Percentiles rank a stretch among this genome's conserved stretches.
Conservation (phyloP, 1,140 invertebrate species). For the Wiebesia pumilae region DNA sequence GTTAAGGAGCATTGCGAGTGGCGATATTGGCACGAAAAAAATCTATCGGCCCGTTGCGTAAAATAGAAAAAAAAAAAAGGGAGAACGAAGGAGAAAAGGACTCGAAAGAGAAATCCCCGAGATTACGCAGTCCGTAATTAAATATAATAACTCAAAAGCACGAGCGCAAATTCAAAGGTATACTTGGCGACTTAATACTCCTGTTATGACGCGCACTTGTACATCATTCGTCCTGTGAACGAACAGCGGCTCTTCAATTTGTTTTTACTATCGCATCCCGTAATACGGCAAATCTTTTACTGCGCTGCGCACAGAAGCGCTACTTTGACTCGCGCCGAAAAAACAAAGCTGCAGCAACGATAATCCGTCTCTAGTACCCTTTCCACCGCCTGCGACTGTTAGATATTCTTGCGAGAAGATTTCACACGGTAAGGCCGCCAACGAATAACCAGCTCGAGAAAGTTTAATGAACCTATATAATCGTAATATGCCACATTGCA, state of each 20-base stretch:
- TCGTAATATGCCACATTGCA: not conserved
- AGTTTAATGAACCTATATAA: constrained; percentile 33
- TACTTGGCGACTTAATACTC: not conserved
- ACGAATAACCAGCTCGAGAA: constrained; percentile 8
- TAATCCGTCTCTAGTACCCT: not conserved
- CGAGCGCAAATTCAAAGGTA: not conserved
- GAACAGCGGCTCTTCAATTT: constrained; percentile 39
- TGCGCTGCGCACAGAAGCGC: not conserved
- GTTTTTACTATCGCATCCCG: constrained; percentile 43
- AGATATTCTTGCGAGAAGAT: constrained; percentile 11
- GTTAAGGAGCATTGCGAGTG: not conserved
- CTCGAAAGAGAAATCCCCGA: not conserved
- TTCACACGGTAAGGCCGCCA: constrained; percentile 12
- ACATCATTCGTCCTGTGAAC: constrained; percentile 9
- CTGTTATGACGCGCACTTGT: not conserved
- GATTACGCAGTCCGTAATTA: not conserved
- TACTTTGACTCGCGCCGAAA: constrained; percentile 2
- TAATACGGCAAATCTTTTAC: constrained; percentile 35
- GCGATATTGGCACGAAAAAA: not conserved
- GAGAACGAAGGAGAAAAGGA: not conserved
- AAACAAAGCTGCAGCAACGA: not conserved
- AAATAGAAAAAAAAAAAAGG: not conserved
- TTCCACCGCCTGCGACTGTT: too few relatives aligned
- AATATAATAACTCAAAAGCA: not conserved
- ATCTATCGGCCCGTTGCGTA: not conserved